These are phyloP conservation scores for Phacellophora camtschatica DNA, from an alignment of 30 jellyfish, hydroid and myxozoan species.

Conservation along the genomic window DNA sequence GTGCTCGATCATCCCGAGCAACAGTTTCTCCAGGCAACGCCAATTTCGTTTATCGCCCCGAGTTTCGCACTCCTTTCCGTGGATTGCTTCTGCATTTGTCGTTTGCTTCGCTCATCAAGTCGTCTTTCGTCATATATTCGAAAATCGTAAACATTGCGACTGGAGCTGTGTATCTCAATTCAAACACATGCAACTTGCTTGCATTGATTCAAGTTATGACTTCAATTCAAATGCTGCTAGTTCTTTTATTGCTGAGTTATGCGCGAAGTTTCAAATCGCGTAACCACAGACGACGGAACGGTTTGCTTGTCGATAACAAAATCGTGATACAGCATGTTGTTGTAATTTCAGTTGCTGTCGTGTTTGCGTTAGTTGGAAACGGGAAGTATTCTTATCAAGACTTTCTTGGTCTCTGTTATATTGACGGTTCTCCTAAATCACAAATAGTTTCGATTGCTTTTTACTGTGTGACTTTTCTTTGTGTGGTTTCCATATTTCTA, in stretches of 20 bases:
- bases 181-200: constrained; percentile 24
- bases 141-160: constrained; percentile 23
- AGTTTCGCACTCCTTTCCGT: background rate
- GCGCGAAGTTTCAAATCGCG: background rate
- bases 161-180: constrained; percentile 20
- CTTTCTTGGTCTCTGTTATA: background rate
- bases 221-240: background rate
- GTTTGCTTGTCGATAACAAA: too few relatives aligned
- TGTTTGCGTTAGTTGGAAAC: constrained; percentile 1
- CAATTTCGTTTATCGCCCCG: too few relatives aligned
- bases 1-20: background rate
- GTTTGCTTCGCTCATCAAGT: background rate
- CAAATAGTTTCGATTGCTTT: background rate
- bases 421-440: background rate
- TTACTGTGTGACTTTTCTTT: background rate
- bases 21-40: background rate
- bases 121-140: constrained; percentile 50
- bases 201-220: constrained; percentile 19
- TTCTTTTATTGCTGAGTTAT: background rate
- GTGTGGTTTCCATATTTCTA: background rate
- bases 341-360: background rate
- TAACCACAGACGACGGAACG: background rate
- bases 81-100: constrained; percentile 14
- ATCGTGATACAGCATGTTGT: too few relatives aligned
- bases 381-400: constrained; percentile 3